phyloP scores from a whole-genome alignment of 2,888 invertebrate species.

The Parascotia fuliginaria region DNA sequence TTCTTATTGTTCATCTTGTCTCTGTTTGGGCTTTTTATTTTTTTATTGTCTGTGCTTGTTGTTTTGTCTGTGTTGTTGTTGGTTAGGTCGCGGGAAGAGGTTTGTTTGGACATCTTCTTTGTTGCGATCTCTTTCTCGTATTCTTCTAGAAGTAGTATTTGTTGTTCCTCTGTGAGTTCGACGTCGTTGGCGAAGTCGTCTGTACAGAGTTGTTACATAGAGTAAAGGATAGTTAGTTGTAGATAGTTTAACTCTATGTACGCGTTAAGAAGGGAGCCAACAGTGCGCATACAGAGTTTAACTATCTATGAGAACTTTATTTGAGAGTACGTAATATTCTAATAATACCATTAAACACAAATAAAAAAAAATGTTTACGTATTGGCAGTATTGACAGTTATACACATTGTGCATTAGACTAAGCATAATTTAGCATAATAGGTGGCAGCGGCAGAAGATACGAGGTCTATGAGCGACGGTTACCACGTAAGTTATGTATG shows the following conservation, averaged over 20 bases:
- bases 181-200: conserved; percentile 88
- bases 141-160: conserved; percentile 88
- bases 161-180: conserved; percentile 90
- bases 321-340: no score
- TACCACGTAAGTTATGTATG: no score
- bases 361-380: no score
- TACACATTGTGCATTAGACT: no score
- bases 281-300: no score
- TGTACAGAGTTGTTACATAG: conserved; percentile 55
- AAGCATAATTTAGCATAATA: no score
- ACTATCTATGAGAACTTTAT: no score
- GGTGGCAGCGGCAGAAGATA: no score
- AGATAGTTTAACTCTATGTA: background rate
- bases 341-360: no score
- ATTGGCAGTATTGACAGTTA: no score
- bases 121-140: conserved; percentile 88
- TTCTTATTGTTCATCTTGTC: conserved; percentile 61
- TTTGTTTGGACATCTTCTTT: conserved; percentile 69
- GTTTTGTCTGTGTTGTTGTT: conserved; percentile 70
- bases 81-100: conserved; percentile 58
- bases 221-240: background rate
- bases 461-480: no score
- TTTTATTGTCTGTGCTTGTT: conserved; percentile 50
- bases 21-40: conserved; percentile 59
- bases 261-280: no score